Evolutionary conservation across 1,140 invertebrate genomes (phyloP), one percentile per base, ranked within the genome.

Genomic region (Bombyx mandarina): DNA sequence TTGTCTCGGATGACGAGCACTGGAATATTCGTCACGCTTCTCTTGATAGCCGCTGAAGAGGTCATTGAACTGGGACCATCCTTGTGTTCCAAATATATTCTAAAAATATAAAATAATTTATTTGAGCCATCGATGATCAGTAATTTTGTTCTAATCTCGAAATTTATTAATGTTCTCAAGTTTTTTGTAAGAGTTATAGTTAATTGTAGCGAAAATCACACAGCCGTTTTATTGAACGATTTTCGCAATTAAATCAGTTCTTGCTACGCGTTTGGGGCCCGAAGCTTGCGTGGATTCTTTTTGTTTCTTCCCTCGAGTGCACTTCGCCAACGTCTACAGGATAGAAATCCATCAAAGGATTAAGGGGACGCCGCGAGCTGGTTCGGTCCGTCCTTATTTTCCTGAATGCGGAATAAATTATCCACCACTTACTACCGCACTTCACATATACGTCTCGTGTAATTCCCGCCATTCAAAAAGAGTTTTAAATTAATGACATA

Each of bases 271-370:
- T 35, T 35, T 35, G 26, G 4, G 4, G 26, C 26, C 2, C 26
- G 26, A 35, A 35, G 26, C 26, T 35, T 35, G 26, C 26, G 26
- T 35, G 26, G 42, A 35, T 75, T 46, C 9, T 74, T 42, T 75
- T 58, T 74, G 79, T 70, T 81, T 76, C 66, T 62, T 67, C 58
- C 60, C 50, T 70, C 54, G 68, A 77, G 74, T 73, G 76, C 71
- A 77, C 75, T 81, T 78, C 63, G 57, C 68, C 65, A 60, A 52
- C 67, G 68, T 81, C 79, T 77, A 63, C 62, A 65, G 66, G 62
- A 69, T 66, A 63, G 73, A 79, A 56, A 86, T 86, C 82, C 82
- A 86, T 86, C 82, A 84, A 84, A 84, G 81, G 82, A 84, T 86
- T 82, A 86, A 69, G 77, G 70, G 65, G 46, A 47, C 67, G 79